Evolutionary conservation across 2,113 vertebrate species (phyloP), one percentile per base, ranked within the genome.

Genomic region (Coreoperca whiteheadi): DNA sequence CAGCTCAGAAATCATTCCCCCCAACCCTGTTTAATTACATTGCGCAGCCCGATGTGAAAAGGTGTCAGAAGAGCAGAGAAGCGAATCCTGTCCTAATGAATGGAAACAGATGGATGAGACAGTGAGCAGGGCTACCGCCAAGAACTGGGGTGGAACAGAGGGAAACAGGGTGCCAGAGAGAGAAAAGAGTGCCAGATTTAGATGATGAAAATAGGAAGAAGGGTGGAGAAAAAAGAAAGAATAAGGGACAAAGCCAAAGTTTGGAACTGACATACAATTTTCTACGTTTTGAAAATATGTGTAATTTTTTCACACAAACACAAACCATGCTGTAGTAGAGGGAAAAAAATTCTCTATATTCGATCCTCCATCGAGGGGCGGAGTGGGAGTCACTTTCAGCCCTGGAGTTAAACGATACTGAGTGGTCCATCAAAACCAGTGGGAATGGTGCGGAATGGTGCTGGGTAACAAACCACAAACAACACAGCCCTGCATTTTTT

Each of bases 81-180:
- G 91, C 77, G 81, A 89, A 94, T 95, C 93, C 88, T 92, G 92
- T 93, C 89, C 90, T 95, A 95, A 96, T 95, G 93, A 96, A 96
- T 94, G 94, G 92, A 95, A 96, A 95, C 95, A 95, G 94, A 95
- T 94, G 94, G 95, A 77, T 81, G 80, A 90, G 89, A 89, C 90
- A 69, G 84, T 21, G 66, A 92, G 85, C 78, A 76, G 84, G 77
- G 88, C 59, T 50, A 37, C 82, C 48, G 94, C 94, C 94, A 94
- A 92, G 87, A 93, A 83, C 84, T 86, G 68, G 59, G 82, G 68
- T 91, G 84, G 89, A 77, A 69, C 69, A 54, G 84, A 86, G 70
- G 77, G 53, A 77, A 79, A 74, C 53, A 77, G 66, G 71, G 67
- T 73, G 76, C 76, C 77, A 87, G 85, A 56, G 65, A 81, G 73